Evolutionary conservation across 2,113 vertebrate genomes (phyloP).

Genomic region (Strigops habroptila): DNA sequence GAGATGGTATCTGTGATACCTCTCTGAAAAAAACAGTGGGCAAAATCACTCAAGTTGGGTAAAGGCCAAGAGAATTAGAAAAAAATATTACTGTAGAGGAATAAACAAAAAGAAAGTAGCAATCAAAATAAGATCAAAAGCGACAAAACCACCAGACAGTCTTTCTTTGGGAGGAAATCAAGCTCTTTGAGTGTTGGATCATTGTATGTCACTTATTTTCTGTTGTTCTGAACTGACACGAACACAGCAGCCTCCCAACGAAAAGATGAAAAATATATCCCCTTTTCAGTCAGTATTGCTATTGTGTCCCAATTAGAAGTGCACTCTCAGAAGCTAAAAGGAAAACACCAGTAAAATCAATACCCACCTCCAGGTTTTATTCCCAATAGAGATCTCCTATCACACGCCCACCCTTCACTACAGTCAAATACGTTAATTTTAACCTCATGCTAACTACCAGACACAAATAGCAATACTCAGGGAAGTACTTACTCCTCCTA

Average conservation of each 20-base stretch:
- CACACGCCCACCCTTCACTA: neutral
- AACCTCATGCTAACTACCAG: neutral
- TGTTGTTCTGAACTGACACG: neutral
- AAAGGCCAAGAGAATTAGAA: neutral
- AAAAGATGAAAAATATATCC: neutral
- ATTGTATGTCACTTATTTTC: neutral
- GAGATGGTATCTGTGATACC: neutral
- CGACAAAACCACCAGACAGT: fast-evolving
- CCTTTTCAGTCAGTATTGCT: neutral
- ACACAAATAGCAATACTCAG: neutral
- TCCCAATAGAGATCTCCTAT: neutral
- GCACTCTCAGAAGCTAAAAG: neutral
- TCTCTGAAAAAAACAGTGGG: neutral
- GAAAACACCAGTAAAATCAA: slow-evolving; percentile 13
- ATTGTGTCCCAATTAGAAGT: neutral
- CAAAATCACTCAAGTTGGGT: neutral
- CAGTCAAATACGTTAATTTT: neutral
- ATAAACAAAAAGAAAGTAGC: neutral
- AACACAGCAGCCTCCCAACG: neutral
- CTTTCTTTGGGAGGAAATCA: neutral
- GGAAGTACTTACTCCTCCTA: neutral
- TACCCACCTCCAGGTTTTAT: slow-evolving; percentile 21
- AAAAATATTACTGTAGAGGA: neutral
- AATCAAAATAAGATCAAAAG: neutral
- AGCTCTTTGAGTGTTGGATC: neutral